Evolutionary conservation across 2,888 invertebrate species (phyloP).

Genomic region (Synergus japonicus): DNA sequence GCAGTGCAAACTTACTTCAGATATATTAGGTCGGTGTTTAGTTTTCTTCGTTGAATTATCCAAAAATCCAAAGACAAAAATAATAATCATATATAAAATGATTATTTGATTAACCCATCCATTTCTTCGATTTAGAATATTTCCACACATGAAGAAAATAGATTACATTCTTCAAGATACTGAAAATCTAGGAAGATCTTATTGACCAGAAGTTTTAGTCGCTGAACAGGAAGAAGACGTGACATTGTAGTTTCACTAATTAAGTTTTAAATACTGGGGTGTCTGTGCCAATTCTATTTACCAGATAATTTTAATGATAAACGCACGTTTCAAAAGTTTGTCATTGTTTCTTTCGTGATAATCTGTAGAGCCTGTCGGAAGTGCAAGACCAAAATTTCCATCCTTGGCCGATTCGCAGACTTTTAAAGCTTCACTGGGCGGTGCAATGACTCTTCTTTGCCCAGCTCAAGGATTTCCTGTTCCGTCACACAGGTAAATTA

Average conservation of each 20-base stretch:
- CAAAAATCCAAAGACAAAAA: too few relatives aligned
- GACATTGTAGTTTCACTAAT: not conserved
- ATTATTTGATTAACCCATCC: too few relatives aligned
- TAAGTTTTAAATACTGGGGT: not conserved
- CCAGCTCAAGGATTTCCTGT: constrained; percentile 80
- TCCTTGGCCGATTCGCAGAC: constrained; percentile 78
- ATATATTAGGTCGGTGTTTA: too few relatives aligned
- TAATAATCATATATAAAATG: too few relatives aligned
- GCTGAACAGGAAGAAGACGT: not conserved
- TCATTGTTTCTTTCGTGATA: constrained; percentile 31
- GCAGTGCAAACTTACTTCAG: too few relatives aligned
- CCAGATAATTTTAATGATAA: not conserved
- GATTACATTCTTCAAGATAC: too few relatives aligned
- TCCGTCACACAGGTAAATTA: constrained; percentile 78
- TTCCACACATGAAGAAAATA: too few relatives aligned
- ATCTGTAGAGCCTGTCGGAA: constrained; percentile 80
- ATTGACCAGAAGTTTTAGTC: not conserved
- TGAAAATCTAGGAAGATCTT: not conserved
- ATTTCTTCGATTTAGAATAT: too few relatives aligned
- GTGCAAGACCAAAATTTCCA: constrained; percentile 82
- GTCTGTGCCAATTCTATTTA: not conserved
- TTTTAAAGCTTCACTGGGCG: constrained; percentile 73
- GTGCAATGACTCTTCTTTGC: constrained; percentile 78
- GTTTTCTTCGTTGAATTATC: too few relatives aligned
- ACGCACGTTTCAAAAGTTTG: constrained; percentile 24